A percentile compares a stretch with the other conserved stretches of the same genome.
phyloP scores from a whole-genome alignment of 2,888 invertebrate species.

The Ormyrus labotus region DNA sequence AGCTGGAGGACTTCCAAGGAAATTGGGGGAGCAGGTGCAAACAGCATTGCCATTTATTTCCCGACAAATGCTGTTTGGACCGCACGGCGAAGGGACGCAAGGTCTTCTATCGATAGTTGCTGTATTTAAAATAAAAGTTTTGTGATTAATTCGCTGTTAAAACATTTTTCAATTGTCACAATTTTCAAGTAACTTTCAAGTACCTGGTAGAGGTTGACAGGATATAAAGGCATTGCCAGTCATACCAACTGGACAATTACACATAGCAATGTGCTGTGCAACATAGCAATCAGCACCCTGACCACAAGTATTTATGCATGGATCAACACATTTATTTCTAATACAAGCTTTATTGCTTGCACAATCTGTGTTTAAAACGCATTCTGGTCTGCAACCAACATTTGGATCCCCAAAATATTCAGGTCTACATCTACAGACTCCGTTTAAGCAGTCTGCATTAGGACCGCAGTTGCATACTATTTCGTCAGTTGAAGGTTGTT shows the following conservation, averaged over 20 bases:
- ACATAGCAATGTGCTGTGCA: constrained; percentile 84
- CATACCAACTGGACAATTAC: constrained; percentile 82
- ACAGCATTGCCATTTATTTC: constrained; percentile 79
- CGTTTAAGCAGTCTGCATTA: constrained; percentile 81
- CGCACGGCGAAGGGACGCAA: constrained; percentile 75
- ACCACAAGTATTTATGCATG: constrained; percentile 85
- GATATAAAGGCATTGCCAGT: constrained; percentile 79
- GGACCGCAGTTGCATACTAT: constrained; percentile 79
- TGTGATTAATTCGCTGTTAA: constrained; percentile 67
- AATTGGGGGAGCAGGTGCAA: constrained; percentile 82
- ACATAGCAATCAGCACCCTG: constrained; percentile 83
- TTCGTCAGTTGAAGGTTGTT: not conserved
- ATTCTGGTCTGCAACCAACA: constrained; percentile 77
- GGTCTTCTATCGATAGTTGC: constrained; percentile 71
- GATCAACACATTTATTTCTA: constrained; percentile 85
- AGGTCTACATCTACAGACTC: constrained; percentile 71
- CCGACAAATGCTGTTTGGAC: constrained; percentile 84
- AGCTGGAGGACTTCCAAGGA: constrained; percentile 83
- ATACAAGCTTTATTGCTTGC: constrained; percentile 83
- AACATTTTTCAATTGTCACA: constrained; percentile 73
- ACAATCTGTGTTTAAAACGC: constrained; percentile 87
- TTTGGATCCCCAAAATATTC: constrained; percentile 77
- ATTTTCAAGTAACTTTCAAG: constrained; percentile 46
- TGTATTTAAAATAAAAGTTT: constrained; percentile 74
- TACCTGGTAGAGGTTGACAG: constrained; percentile 70